phyloP scores from a whole-genome alignment of 2,797 vertebrate species.

The Paedocypris micromegethes region DNA sequence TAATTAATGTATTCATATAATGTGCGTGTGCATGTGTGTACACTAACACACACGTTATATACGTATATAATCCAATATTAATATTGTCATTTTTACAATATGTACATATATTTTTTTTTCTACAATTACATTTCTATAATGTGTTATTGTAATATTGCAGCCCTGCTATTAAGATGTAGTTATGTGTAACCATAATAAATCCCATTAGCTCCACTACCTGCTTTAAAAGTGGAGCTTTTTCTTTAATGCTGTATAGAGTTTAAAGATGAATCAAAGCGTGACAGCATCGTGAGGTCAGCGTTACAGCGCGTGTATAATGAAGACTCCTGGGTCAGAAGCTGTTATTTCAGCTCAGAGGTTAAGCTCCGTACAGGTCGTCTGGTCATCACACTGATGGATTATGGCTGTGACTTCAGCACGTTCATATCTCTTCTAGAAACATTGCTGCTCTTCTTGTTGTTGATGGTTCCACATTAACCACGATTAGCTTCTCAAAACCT shows the following conservation, averaged over 20 bases:
- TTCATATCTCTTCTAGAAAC: neutral
- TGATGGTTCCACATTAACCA: neutral
- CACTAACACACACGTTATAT: no score
- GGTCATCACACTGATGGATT: slow-evolving; percentile 29
- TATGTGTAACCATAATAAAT: no score
- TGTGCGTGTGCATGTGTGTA: no score
- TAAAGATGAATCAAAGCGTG: neutral
- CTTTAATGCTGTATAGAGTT: neutral
- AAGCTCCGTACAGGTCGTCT: slow-evolving; percentile 16
- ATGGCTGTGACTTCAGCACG: slow-evolving; percentile 6
- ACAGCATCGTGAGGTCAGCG: slow-evolving; percentile 1
- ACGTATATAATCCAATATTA: no score
- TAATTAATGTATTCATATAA: no score
- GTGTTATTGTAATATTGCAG: no score
- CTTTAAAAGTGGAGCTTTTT: no score
- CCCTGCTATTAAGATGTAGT: no score
- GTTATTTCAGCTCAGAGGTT: slow-evolving; percentile 34
- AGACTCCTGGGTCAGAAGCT: slow-evolving; percentile 22
- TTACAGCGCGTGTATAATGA: slow-evolving; percentile 5
- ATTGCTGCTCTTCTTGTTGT: slow-evolving; percentile 2
- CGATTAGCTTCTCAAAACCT: neutral
- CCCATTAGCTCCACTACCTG: no score
- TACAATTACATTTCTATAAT: no score
- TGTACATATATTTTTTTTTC: no score
- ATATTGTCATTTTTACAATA: no score